These are phyloP conservation scores for Patella ulyssiponensis DNA, from an alignment of 2,888 invertebrate genomes.

Conservation along the genomic window DNA sequence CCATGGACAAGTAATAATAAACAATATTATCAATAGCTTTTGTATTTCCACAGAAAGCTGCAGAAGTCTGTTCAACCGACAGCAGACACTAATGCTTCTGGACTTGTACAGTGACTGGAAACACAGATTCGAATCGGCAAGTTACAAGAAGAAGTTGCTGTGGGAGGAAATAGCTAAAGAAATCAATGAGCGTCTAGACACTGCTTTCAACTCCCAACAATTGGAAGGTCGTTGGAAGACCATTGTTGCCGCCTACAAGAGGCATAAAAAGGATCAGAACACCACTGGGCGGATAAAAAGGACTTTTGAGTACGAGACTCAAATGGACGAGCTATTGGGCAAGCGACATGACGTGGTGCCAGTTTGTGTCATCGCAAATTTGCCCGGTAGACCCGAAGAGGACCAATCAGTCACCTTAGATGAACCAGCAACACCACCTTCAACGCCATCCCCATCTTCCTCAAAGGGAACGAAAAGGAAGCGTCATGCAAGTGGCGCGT, in stretches of 20 bases:
- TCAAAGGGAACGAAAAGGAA: background rate
- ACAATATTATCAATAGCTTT: no score
- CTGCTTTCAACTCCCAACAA: background rate
- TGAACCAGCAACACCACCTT: background rate
- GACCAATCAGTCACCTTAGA: background rate
- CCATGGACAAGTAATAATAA: no score
- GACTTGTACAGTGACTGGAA: conserved; percentile 15
- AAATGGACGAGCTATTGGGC: conserved; percentile 7
- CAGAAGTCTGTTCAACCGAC: background rate
- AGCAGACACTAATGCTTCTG: conserved; percentile 10
- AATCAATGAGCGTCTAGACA: background rate
- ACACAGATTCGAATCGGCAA: conserved; percentile 8
- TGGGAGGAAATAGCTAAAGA: background rate
- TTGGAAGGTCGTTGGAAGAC: conserved; percentile 12
- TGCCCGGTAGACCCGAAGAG: conserved; percentile 7
- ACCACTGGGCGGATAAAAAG: conserved; percentile 3
- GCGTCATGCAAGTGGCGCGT: background rate
- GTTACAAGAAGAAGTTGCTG: conserved; percentile 8
- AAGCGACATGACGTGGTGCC: conserved; percentile 9
- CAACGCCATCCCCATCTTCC: conserved; percentile 17
- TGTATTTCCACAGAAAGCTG: no score
- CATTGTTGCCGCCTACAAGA: conserved; percentile 12
- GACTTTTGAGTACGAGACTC: background rate
- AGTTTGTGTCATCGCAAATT: background rate
- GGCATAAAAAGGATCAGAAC: conserved; percentile 11